These are phyloP conservation scores for Vollenhovia emeryi DNA, from an alignment of 1,140 invertebrate genomes.

Conservation along the genomic window DNA sequence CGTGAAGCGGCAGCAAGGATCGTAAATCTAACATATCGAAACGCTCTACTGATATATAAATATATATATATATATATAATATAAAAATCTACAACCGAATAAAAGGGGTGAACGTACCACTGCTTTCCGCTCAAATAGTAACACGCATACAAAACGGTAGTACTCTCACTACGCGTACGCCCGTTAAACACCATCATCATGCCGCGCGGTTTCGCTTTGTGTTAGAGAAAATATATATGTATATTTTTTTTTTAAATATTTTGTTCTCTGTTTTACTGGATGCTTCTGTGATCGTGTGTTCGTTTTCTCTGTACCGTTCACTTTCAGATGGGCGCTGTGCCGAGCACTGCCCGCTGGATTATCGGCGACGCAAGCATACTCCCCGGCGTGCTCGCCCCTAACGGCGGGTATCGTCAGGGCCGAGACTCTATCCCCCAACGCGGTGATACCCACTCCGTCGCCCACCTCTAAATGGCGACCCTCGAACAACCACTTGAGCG, in stretches of 20 bases:
- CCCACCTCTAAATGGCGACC: conserved; percentile 83
- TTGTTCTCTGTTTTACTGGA: conserved; percentile 50
- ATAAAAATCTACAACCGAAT: conserved; percentile 56
- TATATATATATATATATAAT: conserved; percentile 17
- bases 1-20: conserved; percentile 64
- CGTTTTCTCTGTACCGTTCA: conserved; percentile 83
- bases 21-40: conserved; percentile 51
- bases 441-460: conserved; percentile 87
- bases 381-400: conserved; percentile 87
- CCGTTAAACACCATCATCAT: conserved; percentile 69
- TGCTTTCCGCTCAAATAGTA: conserved; percentile 60
- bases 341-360: conserved; percentile 89
- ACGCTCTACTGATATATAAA: conserved; percentile 64
- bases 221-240: conserved; percentile 33
- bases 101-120: conserved; percentile 52
- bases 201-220: conserved; percentile 61
- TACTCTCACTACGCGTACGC: conserved; percentile 63
- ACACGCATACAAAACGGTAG: conserved; percentile 64
- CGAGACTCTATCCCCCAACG: conserved; percentile 86
- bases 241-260: conserved; percentile 17
- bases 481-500: conserved; percentile 88
- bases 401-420: conserved; percentile 84
- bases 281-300: conserved; percentile 55
- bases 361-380: conserved; percentile 91
- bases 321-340: conserved; percentile 87